A percentile compares a stretch with the other conserved stretches of the same genome.
These are phyloP conservation scores for Psephotus haematonotus DNA, from an alignment of 2,113 vertebrate species.

Conservation along the genomic window DNA sequence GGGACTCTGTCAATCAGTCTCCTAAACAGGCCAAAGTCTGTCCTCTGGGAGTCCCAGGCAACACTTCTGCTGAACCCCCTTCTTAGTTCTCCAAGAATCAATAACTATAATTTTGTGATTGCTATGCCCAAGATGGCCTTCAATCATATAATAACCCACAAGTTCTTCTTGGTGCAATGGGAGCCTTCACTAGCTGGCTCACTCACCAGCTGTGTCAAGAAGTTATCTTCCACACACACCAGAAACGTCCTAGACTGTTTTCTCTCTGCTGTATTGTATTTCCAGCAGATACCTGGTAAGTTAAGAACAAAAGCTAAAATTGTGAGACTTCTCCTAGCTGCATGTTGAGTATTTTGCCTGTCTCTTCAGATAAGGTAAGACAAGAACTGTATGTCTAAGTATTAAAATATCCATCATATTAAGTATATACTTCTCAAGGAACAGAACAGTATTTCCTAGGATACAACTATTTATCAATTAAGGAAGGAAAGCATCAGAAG, in stretches of 20 bases:
- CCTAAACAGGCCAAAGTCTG: not conserved
- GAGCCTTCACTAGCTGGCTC: not conserved
- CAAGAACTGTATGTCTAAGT: not conserved
- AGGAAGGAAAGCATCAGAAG: not conserved
- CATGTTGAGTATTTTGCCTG: not conserved
- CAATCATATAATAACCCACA: not conserved
- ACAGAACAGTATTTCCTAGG: not conserved
- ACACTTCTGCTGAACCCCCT: not conserved
- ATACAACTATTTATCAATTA: conserved; percentile 9
- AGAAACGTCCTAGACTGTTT: not conserved
- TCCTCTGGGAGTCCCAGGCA: not conserved
- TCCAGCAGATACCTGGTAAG: not conserved
- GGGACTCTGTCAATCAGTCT: not conserved
- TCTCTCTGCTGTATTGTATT: not conserved
- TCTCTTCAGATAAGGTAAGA: not conserved
- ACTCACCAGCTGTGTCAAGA: not conserved
- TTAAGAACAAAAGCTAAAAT: not conserved
- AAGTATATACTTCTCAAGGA: not conserved
- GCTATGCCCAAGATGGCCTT: not conserved
- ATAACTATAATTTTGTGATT: not conserved
- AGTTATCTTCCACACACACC: not conserved
- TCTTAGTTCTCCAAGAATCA: not conserved
- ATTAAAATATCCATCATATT: conserved; percentile 12
- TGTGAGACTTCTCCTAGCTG: not conserved
- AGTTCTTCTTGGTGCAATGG: not conserved